Conservation (phyloP, 2,113 vertebrate genomes). For the Daubentonia madagascariensis region DNA sequence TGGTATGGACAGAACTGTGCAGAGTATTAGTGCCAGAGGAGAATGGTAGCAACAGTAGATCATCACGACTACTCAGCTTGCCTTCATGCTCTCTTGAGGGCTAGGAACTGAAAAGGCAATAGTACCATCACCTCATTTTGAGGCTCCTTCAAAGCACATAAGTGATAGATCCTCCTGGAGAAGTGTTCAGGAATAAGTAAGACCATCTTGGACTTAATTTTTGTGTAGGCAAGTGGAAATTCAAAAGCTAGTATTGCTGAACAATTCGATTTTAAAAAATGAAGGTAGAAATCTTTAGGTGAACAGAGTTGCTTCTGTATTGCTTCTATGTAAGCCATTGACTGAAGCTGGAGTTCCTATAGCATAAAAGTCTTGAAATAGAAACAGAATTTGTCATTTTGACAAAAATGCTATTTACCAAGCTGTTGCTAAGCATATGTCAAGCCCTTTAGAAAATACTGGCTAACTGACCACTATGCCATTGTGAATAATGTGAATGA, state of each 20-base stretch:
- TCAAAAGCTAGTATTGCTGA: background rate
- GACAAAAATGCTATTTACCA: background rate
- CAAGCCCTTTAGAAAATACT: background rate
- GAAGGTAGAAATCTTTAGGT: background rate
- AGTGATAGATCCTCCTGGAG: background rate
- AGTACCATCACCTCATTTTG: background rate
- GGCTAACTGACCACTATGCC: background rate
- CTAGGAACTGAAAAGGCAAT: background rate
- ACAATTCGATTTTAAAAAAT: background rate
- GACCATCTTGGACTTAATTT: background rate
- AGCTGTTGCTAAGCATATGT: background rate
- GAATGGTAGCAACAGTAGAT: rapidly evolving
- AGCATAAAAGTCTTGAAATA: background rate
- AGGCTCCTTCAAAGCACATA: background rate
- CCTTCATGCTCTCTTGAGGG: background rate
- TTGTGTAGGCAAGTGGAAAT: background rate
- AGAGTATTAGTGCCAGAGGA: rapidly evolving
- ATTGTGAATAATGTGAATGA: background rate
- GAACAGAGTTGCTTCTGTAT: background rate
- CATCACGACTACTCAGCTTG: background rate
- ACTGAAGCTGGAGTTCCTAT: background rate
- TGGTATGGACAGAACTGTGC: background rate
- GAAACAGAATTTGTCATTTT: background rate
- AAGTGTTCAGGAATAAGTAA: background rate
- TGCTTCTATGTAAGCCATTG: background rate